A percentile compares a stretch with the other conserved stretches of the same genome.
Evolutionary conservation across 2,797 vertebrate species (phyloP).

Genomic region (Urocyon cinereoargenteus): DNA sequence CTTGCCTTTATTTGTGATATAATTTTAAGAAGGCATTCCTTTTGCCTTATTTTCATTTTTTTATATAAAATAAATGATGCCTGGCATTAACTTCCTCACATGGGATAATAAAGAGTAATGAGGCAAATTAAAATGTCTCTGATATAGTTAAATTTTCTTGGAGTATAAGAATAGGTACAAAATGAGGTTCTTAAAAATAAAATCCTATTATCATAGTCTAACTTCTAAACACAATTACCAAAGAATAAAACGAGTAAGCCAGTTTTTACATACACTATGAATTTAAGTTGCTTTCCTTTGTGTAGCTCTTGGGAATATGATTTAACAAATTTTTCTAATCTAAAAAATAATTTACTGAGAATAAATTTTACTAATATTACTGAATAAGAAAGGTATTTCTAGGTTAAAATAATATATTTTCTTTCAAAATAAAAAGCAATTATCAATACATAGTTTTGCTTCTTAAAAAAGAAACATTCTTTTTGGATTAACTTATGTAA

Average conservation of each 20-base stretch:
- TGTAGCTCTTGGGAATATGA: not conserved
- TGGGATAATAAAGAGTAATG: slow-evolving; percentile 70
- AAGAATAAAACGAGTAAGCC: slow-evolving; percentile 26
- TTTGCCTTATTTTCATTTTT: slow-evolving; percentile 48
- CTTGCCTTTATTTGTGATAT: slow-evolving; percentile 11
- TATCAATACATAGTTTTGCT: not conserved
- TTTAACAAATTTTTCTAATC: slow-evolving; percentile 34
- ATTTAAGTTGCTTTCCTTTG: slow-evolving; percentile 30
- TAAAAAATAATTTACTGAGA: slow-evolving; percentile 14
- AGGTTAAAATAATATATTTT: not conserved
- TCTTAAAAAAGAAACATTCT: not conserved
- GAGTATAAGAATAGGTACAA: slow-evolving; percentile 42
- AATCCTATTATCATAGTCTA: slow-evolving; percentile 36
- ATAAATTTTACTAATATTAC: slow-evolving; percentile 37
- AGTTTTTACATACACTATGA: slow-evolving; percentile 16
- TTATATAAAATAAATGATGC: slow-evolving; percentile 63
- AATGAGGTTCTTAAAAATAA: slow-evolving; percentile 62
- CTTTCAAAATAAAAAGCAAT: slow-evolving; percentile 14
- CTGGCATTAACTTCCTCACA: slow-evolving; percentile 49
- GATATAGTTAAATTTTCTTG: slow-evolving; percentile 61
- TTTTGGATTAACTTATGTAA: not conserved
- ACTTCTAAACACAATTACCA: slow-evolving; percentile 43
- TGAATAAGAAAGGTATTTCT: not conserved
- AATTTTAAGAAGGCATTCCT: slow-evolving; percentile 39
- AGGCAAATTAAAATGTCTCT: slow-evolving; percentile 61